Evolutionary conservation across 2,888 invertebrate genomes (phyloP).

Genomic region (Rugalucina vietnamica): DNA sequence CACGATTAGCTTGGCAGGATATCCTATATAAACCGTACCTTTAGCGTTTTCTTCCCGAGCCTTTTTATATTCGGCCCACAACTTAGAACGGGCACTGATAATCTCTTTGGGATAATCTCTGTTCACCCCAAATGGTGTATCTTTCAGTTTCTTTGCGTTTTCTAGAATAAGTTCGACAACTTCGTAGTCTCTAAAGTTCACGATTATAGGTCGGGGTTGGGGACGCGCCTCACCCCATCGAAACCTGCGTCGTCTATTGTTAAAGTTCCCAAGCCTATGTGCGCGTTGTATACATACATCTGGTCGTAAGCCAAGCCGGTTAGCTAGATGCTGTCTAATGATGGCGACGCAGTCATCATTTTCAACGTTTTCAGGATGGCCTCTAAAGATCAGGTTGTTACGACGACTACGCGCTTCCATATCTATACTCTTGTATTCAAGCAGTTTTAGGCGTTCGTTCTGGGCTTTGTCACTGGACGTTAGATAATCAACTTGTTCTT

Average conservation of each 20-base stretch:
- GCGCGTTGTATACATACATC: not conserved
- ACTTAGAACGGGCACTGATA: not conserved
- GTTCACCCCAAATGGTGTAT: not conserved
- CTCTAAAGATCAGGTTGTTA: not conserved
- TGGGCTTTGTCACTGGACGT: not conserved
- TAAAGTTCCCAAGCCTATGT: not conserved
- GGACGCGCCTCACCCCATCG: not conserved
- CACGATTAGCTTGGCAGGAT: not conserved
- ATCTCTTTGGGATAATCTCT: not conserved
- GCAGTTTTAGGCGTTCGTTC: not conserved
- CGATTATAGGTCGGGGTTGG: not conserved
- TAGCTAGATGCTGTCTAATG: not conserved
- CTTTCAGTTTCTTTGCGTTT: not conserved
- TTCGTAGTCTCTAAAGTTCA: not conserved
- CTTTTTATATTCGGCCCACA: not conserved
- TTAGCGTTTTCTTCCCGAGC: not conserved
- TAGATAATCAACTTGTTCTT: not conserved
- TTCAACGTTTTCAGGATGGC: not conserved
- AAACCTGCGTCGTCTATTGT: not conserved
- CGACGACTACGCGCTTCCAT: not conserved
- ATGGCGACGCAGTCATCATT: not conserved
- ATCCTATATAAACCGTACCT: not conserved
- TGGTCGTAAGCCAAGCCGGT: not conserved
- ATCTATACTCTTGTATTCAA: not conserved
- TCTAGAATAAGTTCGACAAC: not conserved